Conservation (phyloP, 2,113 vertebrate species). For the Ptilorrhoa leucosticta region DNA sequence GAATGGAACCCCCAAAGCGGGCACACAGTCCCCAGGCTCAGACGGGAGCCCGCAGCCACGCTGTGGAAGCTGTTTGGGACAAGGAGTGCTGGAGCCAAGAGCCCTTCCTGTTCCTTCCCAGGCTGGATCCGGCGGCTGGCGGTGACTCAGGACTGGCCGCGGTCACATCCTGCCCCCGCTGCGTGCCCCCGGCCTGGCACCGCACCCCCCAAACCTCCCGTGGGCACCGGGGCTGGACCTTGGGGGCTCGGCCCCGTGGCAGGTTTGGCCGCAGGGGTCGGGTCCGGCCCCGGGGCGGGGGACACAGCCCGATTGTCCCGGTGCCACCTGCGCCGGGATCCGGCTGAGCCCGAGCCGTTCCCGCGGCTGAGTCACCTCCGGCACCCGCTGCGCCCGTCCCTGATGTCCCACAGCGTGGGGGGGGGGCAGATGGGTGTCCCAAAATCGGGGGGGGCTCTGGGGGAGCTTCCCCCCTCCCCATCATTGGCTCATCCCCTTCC, state of each 20-base stretch:
- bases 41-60: accelerated
- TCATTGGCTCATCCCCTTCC: background rate
- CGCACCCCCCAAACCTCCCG: accelerated
- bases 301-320: background rate
- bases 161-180: background rate
- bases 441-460: background rate
- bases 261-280: accelerated
- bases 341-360: accelerated
- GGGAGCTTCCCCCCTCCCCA: no score
- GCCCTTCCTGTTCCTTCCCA: background rate
- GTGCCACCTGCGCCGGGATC: background rate
- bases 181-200: background rate
- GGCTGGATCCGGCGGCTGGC: background rate
- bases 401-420: accelerated
- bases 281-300: accelerated
- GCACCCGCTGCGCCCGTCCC: accelerated
- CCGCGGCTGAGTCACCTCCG: background rate
- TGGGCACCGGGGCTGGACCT: background rate
- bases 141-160: background rate
- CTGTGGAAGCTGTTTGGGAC: no score
- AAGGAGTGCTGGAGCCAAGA: background rate
- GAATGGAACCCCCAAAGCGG: accelerated
- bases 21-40: background rate
- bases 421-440: background rate
- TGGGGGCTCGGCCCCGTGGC: background rate